Evolutionary conservation across 2,888 invertebrate genomes (phyloP), one percentile per base, ranked within the genome.

Genomic region (Phortica okadai): DNA sequence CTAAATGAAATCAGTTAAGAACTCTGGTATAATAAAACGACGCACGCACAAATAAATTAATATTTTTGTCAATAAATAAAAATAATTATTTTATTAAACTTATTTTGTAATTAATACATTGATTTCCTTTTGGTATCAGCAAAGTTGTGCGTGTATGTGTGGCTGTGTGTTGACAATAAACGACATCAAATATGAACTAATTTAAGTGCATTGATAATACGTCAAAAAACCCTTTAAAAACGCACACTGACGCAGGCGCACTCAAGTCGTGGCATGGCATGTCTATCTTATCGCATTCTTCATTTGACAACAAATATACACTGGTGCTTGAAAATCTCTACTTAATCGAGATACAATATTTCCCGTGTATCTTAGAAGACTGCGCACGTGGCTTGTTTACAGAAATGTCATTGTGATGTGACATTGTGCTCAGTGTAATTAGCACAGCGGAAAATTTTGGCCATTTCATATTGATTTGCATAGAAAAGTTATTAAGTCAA

Each of bases 1-100:
- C 50, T 11, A 21, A 44, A 45, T 67, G 45, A 69, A 69, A 69
- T 69, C 69, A 69, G 69, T 69, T 16, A 45, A 69, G 69, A 69
- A 69, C 45, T 42, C 11, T 25, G 62, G 25, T 25, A 62, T 16
- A 11, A 62, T 56, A 62, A 16, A 16, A 25, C 16, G 59, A 16
- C 59, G 25, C 59, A 21, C 59, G 59, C 59, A 59, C 14, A 50
- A 14, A 50, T 50, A 50, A 50, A 14, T 50, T 11, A 6, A 50
- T 14, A 50, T 5, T 10, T 62, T 5, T 10, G 5, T 0, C 59
- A 59, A 59, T 59, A 59, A 59, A 59, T 59, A n/a, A 8, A 6
- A 59, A 16, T 6, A 6, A 59, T n/a, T 16, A 33, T 33, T 59
- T 59, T n/a, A 2, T 59, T 50, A 50, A 50, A 7, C 16, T 62